phyloP scores from a whole-genome alignment of 2,113 vertebrate genomes.

The Pangasianodon hypophthalmus region DNA sequence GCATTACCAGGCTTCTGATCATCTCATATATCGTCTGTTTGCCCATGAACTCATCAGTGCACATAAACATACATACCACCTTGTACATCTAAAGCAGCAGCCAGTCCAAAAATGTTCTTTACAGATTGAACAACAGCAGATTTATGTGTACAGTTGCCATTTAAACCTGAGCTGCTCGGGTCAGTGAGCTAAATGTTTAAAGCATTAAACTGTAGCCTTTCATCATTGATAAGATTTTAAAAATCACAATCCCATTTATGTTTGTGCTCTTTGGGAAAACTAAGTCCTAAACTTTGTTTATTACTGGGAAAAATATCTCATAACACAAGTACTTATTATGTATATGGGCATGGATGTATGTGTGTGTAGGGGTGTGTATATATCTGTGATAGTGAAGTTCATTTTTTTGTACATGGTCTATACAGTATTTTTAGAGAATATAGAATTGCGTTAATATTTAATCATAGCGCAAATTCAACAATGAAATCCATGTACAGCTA shows the following conservation, averaged over 20 bases:
- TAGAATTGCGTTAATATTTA: conserved; percentile 54
- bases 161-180: neutral
- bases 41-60: neutral
- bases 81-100: neutral
- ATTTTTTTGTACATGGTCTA: conserved; percentile 36
- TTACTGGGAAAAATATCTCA: neutral
- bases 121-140: neutral
- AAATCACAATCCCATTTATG: neutral
- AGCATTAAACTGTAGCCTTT: neutral
- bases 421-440: conserved; percentile 47
- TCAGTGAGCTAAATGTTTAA: neutral
- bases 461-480: conserved; percentile 52
- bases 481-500: conserved; percentile 41
- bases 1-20: neutral
- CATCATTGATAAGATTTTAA: neutral
- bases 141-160: neutral
- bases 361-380: neutral
- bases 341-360: neutral
- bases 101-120: neutral
- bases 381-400: neutral
- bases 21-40: neutral
- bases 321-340: neutral
- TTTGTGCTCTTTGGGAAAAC: neutral
- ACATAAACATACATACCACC: neutral
- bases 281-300: neutral